Conservation (phyloP, 2,113 vertebrate genomes). For the Oreochromis tanganicae region DNA sequence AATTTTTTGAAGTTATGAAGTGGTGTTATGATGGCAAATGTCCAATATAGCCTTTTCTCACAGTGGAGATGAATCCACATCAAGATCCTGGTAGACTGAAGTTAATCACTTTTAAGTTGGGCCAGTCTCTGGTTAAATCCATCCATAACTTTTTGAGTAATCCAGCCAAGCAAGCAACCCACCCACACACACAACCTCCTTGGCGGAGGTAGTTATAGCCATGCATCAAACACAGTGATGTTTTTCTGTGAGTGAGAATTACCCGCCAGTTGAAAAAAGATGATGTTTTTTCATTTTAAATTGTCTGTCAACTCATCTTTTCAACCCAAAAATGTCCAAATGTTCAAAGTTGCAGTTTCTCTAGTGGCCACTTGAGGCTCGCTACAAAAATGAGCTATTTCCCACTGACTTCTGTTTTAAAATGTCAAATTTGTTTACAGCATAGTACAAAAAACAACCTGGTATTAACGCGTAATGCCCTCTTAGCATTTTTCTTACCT, state of each 20-base stretch:
- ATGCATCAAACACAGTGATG: neutral
- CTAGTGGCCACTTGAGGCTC: neutral
- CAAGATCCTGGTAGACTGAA: neutral
- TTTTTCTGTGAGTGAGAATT: neutral
- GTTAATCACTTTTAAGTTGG: neutral
- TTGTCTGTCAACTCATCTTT: neutral
- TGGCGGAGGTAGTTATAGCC: neutral
- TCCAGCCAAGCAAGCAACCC: neutral
- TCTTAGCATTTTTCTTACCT: neutral
- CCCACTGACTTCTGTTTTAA: neutral
- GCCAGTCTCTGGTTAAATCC: neutral
- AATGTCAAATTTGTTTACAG: neutral
- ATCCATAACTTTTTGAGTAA: neutral
- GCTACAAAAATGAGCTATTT: neutral
- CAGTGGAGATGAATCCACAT: neutral
- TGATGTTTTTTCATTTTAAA: neutral
- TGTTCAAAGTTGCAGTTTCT: neutral
- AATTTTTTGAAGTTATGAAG: neutral
- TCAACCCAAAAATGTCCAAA: neutral
- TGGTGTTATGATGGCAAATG: neutral
- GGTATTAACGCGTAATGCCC: neutral
- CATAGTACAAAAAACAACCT: neutral
- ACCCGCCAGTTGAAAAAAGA: neutral
- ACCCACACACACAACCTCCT: neutral
- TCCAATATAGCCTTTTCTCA: neutral